Percentiles rank a stretch among this genome's conserved stretches.
Evolutionary conservation across 2,113 vertebrate species (phyloP).

Genomic region (Plectropomus leopardus): DNA sequence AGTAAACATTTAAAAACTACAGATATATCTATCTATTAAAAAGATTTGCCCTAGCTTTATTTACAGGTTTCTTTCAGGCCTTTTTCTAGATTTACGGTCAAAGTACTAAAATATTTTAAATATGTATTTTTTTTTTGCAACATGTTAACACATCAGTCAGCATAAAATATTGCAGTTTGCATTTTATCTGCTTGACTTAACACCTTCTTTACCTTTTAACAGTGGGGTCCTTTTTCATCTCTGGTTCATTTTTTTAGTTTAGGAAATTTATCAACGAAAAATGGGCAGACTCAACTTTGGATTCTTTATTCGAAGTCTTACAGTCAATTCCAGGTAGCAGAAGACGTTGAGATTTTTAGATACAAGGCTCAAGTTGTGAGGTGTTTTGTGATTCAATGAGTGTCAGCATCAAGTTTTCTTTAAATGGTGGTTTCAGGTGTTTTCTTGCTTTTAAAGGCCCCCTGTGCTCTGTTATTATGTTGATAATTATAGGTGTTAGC

Average conservation of each 20-base stretch:
- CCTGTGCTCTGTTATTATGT: too few species aligned
- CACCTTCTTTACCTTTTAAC: slow-evolving; percentile 9
- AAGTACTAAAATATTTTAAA: background rate
- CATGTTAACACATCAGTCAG: background rate
- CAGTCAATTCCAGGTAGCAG: too few species aligned
- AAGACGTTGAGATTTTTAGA: too few species aligned
- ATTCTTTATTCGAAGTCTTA: too few species aligned
- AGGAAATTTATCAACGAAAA: background rate
- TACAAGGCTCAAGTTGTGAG: too few species aligned
- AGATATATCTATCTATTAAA: background rate
- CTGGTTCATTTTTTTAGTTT: background rate
- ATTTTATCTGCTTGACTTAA: background rate
- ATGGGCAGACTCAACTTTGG: too few species aligned
- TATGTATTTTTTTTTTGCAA: background rate
- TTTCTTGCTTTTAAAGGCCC: too few species aligned
- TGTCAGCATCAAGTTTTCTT: too few species aligned
- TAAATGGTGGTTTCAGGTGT: too few species aligned
- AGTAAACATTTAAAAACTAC: background rate
- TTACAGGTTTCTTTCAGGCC: background rate
- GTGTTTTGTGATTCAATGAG: too few species aligned
- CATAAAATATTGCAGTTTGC: background rate
- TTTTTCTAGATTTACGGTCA: background rate
- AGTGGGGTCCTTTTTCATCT: background rate
- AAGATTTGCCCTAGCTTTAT: background rate
- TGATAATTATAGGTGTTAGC: too few species aligned